Percentiles rank a stretch among this genome's conserved stretches.
These are phyloP conservation scores for Goniozus legneri DNA, from an alignment of 1,140 invertebrate genomes.

Conservation along the genomic window DNA sequence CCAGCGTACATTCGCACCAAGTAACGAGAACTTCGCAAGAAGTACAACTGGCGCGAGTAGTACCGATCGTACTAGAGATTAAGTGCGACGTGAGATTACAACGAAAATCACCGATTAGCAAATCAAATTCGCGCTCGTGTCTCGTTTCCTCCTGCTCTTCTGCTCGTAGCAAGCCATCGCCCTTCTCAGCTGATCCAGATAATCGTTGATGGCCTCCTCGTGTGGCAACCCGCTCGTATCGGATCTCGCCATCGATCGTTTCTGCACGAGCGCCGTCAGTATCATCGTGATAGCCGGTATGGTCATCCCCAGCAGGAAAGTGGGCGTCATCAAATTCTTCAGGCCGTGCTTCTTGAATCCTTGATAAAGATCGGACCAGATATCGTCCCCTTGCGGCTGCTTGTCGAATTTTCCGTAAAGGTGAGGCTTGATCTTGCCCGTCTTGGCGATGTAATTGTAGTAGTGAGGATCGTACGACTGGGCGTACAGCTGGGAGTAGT, in stretches of 20 bases:
- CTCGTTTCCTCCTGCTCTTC: conserved; percentile 15
- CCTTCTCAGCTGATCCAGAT: conserved; percentile 31
- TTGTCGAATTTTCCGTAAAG: conserved; percentile 40
- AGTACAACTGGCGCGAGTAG: too few species aligned
- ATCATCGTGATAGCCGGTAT: conserved; percentile 47
- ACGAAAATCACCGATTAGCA: too few species aligned
- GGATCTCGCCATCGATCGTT: conserved; percentile 35
- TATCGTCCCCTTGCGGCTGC: conserved; percentile 28
- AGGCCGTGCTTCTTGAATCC: conserved; percentile 47
- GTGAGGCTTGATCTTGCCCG: conserved; percentile 45
- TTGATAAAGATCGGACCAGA: conserved; percentile 37
- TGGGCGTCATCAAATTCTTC: conserved; percentile 48
- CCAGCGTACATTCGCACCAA: too few species aligned
- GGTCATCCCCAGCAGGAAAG: conserved; percentile 44
- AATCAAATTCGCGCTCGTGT: conserved; percentile 6
- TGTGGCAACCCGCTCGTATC: conserved; percentile 20
- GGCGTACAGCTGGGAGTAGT: conserved; percentile 43
- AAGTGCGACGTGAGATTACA: too few species aligned
- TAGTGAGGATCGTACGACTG: conserved; percentile 51
- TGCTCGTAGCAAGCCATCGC: conserved; percentile 34
- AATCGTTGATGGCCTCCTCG: conserved; percentile 33
- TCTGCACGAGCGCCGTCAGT: conserved; percentile 42
- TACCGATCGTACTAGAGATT: too few species aligned
- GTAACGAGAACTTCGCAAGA: too few species aligned
- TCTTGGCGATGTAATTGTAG: conserved; percentile 47